A percentile compares a stretch with the other conserved stretches of the same genome.
These are phyloP conservation scores for Propithecus coquereli DNA, from an alignment of 2,113 vertebrate genomes.

Conservation along the genomic window DNA sequence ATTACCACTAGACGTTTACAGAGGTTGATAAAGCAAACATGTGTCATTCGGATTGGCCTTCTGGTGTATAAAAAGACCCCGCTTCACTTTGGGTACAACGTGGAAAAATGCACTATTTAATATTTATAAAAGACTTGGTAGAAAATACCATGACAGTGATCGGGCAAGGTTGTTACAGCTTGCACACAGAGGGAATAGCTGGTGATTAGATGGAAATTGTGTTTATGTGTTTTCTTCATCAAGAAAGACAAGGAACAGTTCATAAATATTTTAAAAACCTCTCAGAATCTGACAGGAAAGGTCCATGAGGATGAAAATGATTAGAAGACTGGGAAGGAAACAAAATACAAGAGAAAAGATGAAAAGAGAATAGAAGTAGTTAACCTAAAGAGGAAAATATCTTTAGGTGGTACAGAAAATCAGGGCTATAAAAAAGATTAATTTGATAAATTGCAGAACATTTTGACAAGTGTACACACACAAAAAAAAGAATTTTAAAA, in stretches of 20 bases:
- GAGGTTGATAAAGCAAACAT: constrained; percentile 76
- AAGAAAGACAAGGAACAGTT: constrained; percentile 39
- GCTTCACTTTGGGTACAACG: constrained; percentile 2
- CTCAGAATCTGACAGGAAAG: constrained; percentile 28
- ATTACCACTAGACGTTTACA: constrained; percentile 73
- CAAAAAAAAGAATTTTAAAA: neutral
- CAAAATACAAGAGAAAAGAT: neutral
- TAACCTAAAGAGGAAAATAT: constrained; percentile 8
- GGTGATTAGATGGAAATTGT: neutral
- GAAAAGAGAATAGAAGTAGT: neutral
- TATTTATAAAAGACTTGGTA: constrained; percentile 47
- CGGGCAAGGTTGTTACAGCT: neutral
- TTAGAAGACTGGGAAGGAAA: neutral
- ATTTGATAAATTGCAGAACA: neutral
- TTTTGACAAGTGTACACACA: neutral
- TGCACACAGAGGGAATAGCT: neutral
- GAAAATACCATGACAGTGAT: neutral
- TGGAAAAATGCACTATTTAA: constrained; percentile 49
- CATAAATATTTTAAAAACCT: constrained; percentile 48
- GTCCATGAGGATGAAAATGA: neutral
- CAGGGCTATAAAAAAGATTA: neutral
- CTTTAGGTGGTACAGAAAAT: neutral
- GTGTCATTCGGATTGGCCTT: constrained; percentile 57
- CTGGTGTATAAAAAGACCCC: constrained; percentile 50
- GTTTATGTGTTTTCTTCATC: constrained; percentile 37